Percentiles rank a stretch among this genome's conserved stretches.
phyloP scores from a whole-genome alignment of 2,888 invertebrate genomes.

The Malacosoma neustria region DNA sequence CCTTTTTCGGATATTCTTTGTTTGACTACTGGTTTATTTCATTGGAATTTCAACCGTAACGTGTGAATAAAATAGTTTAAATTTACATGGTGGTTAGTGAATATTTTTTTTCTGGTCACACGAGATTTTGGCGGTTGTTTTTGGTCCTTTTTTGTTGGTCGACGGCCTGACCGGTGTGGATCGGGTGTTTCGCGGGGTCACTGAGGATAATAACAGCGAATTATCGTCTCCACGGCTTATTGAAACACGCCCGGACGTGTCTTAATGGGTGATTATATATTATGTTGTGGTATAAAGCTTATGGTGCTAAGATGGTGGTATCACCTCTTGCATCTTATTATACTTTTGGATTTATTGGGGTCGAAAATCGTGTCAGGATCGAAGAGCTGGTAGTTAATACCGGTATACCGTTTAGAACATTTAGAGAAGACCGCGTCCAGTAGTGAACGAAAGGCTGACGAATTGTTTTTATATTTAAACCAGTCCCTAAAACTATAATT shows the following conservation, averaged over 20 bases:
- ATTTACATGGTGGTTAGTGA: constrained; percentile 20
- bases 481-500: too few species aligned
- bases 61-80: constrained; percentile 23
- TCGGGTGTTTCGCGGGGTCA: constrained; percentile 74
- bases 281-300: constrained; percentile 16
- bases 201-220: constrained; percentile 72
- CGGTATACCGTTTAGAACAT: too few species aligned
- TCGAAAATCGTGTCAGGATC: too few species aligned
- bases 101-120: constrained; percentile 59
- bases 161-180: constrained; percentile 54
- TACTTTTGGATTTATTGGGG: too few species aligned
- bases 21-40: constrained; percentile 22
- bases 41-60: constrained; percentile 24
- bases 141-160: constrained; percentile 48
- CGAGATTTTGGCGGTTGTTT: constrained; percentile 61
- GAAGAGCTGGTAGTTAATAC: too few species aligned
- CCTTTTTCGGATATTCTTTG: constrained; percentile 52
- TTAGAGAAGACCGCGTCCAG: too few species aligned
- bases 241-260: constrained; percentile 58
- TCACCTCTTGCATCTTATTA: too few species aligned
- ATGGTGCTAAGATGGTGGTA: not conserved
- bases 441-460: too few species aligned
- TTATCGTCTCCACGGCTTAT: constrained; percentile 67
- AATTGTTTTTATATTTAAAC: too few species aligned
- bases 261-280: constrained; percentile 45